Evolutionary conservation across 2,797 vertebrate species (phyloP), one percentile per base, ranked within the genome.

Genomic region (Channa striata): DNA sequence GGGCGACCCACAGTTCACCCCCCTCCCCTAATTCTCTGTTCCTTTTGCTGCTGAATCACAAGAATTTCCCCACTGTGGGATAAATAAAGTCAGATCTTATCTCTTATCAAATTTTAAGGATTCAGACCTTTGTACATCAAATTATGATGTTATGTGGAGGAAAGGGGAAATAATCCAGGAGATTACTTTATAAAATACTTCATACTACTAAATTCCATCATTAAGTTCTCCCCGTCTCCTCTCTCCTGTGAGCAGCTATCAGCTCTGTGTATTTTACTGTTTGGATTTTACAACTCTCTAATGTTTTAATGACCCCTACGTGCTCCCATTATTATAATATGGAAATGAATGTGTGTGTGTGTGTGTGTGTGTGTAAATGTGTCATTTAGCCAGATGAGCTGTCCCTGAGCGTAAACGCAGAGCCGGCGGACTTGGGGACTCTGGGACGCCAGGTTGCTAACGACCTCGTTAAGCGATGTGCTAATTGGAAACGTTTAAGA

Each of bases 401-500:
- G 51, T 64, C 72, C 58, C 74, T 20, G 30, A 69, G 72, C 47
- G 42, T 75, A 83, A 79, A 56, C 51, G 12, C 2, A 12, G 59
- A 51, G 67, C 49, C 10, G 53, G 47, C 20, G 8, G 49, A 77
- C 63, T 60, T 3, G 43, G 37, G 72, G 70, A 62, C 47, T 42
- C 21, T 4, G 46, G 53, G 83, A 72, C 50, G 65, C 72, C 89
- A 89, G 90, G 81, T 90, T 88, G 89, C 80, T 88, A 92, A 93
- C 48, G 77, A 75, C 83, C 82, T 90, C 77, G 60, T 86, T 89
- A 87, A 86, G 84, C 50, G 9, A 7, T 8, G 62, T 43, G 81
- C 74, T 92, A 89, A 92, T 85, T 82, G 80, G 68, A 54, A 79
- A 81, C n/a, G 82, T 89, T 90, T 84, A 65, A 77, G 80, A 84